These are phyloP conservation scores for Paracentrotus lividus DNA, from an alignment of 53 echinoderm and acorn worm species.

Conservation along the genomic window DNA sequence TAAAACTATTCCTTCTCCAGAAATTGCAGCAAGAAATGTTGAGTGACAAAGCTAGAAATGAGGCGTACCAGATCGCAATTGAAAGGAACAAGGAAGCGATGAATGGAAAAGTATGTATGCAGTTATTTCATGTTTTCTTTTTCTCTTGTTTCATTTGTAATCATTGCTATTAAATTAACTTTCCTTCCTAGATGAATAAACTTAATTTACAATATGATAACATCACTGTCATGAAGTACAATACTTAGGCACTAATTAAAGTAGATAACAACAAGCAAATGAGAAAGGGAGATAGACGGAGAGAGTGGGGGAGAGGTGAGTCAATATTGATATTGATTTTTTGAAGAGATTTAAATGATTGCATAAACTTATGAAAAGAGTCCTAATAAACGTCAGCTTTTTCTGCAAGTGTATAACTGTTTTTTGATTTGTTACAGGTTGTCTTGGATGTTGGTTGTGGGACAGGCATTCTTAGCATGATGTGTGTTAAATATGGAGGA, in stretches of 20 bases:
- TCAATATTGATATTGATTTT: too few relatives aligned
- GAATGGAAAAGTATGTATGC: constrained; percentile 77
- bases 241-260: too few relatives aligned
- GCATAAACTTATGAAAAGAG: too few relatives aligned
- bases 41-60: constrained; percentile 78
- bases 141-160: background rate
- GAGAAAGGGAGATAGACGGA: too few relatives aligned
- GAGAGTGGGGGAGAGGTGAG: too few relatives aligned
- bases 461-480: constrained; percentile 85
- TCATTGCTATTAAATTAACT: background rate
- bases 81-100: constrained; percentile 73
- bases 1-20: constrained; percentile 50
- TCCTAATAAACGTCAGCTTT: too few relatives aligned
- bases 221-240: too few relatives aligned
- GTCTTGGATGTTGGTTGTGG: constrained; percentile 91
- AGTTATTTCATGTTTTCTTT: background rate
- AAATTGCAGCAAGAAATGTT: constrained; percentile 90
- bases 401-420: too few relatives aligned
- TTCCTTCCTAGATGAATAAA: background rate
- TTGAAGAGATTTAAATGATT: too few relatives aligned
- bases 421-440: constrained; percentile 66
- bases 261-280: too few relatives aligned
- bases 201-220: too few relatives aligned
- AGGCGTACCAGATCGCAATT: constrained; percentile 77
- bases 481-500: constrained; percentile 81